phyloP scores from a whole-genome alignment of 2,797 vertebrate genomes.

The Ibycter americanus region DNA sequence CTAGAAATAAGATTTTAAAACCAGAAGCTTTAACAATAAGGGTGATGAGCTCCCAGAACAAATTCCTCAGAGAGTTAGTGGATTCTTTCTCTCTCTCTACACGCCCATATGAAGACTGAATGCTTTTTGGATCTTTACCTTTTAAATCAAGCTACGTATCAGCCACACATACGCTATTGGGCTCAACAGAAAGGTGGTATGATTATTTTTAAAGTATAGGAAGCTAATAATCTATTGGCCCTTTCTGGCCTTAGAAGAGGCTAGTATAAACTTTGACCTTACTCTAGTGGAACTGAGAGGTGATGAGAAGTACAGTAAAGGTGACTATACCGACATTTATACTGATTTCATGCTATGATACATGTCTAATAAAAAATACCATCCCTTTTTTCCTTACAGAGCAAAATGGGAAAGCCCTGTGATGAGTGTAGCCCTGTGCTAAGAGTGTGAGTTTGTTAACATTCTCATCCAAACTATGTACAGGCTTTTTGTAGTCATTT shows the following conservation, averaged over 20 bases:
- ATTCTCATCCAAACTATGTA: neutral
- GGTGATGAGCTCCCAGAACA: neutral
- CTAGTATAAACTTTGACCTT: neutral
- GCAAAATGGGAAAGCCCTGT: neutral
- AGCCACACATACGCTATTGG: neutral
- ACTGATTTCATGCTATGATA: neutral
- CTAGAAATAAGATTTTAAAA: neutral
- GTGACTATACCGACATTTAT: neutral
- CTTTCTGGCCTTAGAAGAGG: neutral
- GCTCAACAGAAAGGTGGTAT: neutral
- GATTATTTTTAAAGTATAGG: neutral
- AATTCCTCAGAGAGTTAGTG: neutral
- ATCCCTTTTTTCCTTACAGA: neutral
- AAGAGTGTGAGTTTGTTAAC: neutral
- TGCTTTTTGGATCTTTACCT: rapidly evolving
- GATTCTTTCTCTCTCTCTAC: neutral
- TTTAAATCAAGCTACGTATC: neutral
- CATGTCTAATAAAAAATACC: neutral
- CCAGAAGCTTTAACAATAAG: neutral
- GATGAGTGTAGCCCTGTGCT: neutral
- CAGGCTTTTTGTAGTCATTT: neutral
- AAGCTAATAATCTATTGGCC: neutral
- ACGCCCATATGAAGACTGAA: neutral
- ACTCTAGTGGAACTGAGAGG: neutral
- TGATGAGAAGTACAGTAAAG: neutral